Conservation (phyloP, 2,113 vertebrate species). For the Neotoma lepida region DNA sequence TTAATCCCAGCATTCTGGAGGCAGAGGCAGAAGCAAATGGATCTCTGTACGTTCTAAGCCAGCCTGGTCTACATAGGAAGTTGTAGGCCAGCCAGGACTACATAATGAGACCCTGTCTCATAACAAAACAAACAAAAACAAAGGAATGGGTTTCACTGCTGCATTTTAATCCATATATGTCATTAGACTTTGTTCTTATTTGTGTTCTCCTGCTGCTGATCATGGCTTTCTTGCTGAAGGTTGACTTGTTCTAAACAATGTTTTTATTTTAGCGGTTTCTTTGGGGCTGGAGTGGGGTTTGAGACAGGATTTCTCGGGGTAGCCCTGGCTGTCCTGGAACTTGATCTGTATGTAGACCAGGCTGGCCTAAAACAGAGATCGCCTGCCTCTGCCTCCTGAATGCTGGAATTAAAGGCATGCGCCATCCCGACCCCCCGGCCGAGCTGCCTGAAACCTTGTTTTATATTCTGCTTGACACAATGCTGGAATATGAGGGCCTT, state of each 20-base stretch:
- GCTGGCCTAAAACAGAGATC: background rate
- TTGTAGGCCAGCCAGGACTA: background rate
- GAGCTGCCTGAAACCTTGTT: background rate
- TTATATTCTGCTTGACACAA: background rate
- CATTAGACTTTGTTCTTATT: background rate
- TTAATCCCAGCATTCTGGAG: background rate
- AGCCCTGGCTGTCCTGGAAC: too few relatives aligned
- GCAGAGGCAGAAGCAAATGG: background rate
- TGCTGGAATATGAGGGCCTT: background rate
- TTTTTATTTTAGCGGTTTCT: background rate
- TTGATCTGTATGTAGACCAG: background rate
- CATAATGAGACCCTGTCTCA: background rate
- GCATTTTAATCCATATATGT: background rate
- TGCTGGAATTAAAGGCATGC: background rate
- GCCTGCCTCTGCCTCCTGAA: background rate
- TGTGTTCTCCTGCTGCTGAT: background rate
- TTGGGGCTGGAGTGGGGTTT: too few relatives aligned
- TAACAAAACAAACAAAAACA: background rate
- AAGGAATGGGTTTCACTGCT: background rate
- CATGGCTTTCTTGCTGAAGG: background rate
- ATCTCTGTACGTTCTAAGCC: background rate
- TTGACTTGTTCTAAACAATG: background rate
- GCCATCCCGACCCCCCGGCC: background rate
- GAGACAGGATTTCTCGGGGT: too few relatives aligned
- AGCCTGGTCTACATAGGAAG: background rate